Evolutionary conservation across 2,113 vertebrate species (phyloP), one percentile per base, ranked within the genome.

Genomic region (Phycodurus eques): DNA sequence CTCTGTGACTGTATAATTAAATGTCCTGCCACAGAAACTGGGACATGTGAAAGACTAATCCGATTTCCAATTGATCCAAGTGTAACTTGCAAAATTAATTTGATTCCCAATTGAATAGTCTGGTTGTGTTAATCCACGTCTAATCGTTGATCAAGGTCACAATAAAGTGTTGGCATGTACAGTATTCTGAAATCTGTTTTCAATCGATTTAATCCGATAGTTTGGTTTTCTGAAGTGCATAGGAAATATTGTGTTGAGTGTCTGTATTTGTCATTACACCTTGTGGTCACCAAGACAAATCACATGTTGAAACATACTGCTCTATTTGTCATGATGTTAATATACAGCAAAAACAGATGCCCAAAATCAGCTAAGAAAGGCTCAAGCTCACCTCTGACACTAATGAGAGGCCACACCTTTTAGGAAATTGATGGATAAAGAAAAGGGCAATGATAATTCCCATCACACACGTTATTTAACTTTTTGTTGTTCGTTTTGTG

Each of bases 401-500:
- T 8, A 53, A 53, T 53, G 19, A 53, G 49, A 53, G 17, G 15
- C 17, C 49, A 53, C 17, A 7, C 49, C 49, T 17, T 8, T 53
- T 19, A 53, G 19, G 19, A 53, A 53, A 53, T 19, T 7, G 19
- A 53, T 20, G 49, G 8, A 54, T n/a, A 53, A 72, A 57, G 49
- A 4, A 14, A 42, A 39, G 35, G 6, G 0, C 17, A n/a, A 22
- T 63, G 46, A 14, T 33, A 60, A 68, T 42, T 80, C 66, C 66
- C 79, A 60, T 57, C 70, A 69, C 70, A 73, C 59, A 69, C 42
- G 74, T 80, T 81, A 81, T 83, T 79, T 68, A 82, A 79, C 39
- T 35, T 44, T 43, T 42, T 66, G 76, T 44, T 49, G 49, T 31
- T 54, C 44, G 0, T 75, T 71, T 27, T 2, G 0, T 19, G 35